Evolutionary conservation across 2,888 invertebrate genomes (phyloP).

Genomic region (Drepanosiphum platanoidis): DNA sequence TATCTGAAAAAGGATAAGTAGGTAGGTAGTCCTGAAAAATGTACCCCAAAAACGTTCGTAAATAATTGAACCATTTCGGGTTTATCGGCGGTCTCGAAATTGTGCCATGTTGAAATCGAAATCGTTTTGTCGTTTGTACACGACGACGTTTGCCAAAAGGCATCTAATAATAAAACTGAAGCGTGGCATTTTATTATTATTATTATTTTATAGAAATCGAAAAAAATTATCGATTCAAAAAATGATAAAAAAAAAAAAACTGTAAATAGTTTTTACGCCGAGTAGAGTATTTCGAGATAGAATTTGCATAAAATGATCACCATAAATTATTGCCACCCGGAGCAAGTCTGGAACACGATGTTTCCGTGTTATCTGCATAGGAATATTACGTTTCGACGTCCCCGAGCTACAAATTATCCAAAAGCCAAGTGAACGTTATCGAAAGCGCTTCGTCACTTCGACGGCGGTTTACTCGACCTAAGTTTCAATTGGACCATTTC

Average conservation of each 20-base stretch:
- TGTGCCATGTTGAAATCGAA: neutral
- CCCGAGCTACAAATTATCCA: constrained; percentile 30
- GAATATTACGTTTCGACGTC: neutral
- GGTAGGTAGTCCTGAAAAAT: no score
- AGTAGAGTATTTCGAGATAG: neutral
- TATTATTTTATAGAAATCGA: constrained; percentile 4
- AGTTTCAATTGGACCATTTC: no score
- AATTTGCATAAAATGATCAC: constrained; percentile 17
- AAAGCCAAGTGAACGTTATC: neutral
- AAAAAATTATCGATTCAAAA: constrained; percentile 10
- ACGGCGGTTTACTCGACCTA: neutral
- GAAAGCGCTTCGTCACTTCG: neutral
- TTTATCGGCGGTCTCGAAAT: constrained; percentile 6
- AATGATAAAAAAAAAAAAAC: constrained; percentile 2
- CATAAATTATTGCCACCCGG: constrained; percentile 9
- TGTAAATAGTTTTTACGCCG: constrained; percentile 15
- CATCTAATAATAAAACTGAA: constrained; percentile 1
- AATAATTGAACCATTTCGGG: no score
- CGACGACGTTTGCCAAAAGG: neutral
- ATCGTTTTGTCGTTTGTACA: neutral
- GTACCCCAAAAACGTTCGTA: no score
- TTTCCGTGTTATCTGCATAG: constrained; percentile 4
- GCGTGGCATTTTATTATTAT: no score
- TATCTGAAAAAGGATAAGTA: no score
- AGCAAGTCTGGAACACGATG: constrained; percentile 1